phyloP scores from a whole-genome alignment of 2,888 invertebrate species.

The Andrena marginata region DNA sequence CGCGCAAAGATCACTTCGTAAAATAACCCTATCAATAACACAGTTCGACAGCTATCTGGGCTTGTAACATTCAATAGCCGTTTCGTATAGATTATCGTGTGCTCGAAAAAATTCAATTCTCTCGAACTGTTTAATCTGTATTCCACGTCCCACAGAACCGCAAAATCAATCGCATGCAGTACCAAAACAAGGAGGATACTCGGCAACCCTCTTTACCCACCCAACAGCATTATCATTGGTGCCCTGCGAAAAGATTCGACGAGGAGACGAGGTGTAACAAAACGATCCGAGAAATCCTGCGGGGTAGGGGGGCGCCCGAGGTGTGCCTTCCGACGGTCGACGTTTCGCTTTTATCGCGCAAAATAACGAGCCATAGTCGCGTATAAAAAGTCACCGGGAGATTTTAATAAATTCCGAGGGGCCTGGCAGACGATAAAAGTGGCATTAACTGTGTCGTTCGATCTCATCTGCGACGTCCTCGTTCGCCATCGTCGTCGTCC shows the following conservation, averaged over 20 bases:
- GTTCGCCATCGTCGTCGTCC: slow-evolving; percentile 55
- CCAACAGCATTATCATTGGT: not conserved
- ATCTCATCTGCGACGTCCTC: slow-evolving; percentile 66
- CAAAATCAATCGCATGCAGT: not conserved
- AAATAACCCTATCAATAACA: too few relatives aligned
- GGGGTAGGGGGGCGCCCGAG: not conserved
- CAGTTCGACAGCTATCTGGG: too few relatives aligned
- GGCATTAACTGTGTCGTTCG: slow-evolving; percentile 72
- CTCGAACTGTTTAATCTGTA: not conserved
- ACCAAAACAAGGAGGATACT: not conserved
- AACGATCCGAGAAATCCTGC: not conserved
- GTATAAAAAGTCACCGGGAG: slow-evolving; percentile 22
- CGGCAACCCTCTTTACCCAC: too few relatives aligned
- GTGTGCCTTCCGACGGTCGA: not conserved
- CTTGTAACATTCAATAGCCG: too few relatives aligned
- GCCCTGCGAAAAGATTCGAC: not conserved
- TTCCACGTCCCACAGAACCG: not conserved
- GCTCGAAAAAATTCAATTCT: too few relatives aligned
- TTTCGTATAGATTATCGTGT: too few relatives aligned
- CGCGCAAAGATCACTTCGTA: too few relatives aligned
- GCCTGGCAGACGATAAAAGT: slow-evolving; percentile 66
- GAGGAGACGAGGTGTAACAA: not conserved
- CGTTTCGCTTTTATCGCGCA: slow-evolving; percentile 15
- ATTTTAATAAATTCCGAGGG: slow-evolving; percentile 71
- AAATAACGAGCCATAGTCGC: slow-evolving; percentile 26